A percentile compares a stretch with the other conserved stretches of the same genome.
These are phyloP conservation scores for Stichodactyla helianthus DNA, from an alignment of 64 coral and sea anemone species.

Conservation along the genomic window DNA sequence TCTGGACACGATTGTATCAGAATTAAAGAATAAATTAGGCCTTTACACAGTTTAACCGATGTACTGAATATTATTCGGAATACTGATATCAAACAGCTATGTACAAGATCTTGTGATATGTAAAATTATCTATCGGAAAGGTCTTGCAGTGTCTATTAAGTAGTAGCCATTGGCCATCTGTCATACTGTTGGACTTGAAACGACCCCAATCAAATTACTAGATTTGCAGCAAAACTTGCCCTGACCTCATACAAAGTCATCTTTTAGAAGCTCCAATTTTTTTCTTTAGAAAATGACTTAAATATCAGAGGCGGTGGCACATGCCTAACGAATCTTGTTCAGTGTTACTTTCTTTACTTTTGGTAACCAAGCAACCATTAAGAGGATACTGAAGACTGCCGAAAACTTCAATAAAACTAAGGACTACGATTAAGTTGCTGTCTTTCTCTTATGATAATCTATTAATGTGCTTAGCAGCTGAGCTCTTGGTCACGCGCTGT, in stretches of 20 bases:
- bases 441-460: neutral
- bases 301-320: neutral
- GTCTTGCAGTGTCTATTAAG: neutral
- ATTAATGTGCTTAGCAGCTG: neutral
- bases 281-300: too few species aligned
- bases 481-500: neutral
- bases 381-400: neutral
- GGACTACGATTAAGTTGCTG: neutral
- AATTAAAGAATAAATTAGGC: neutral
- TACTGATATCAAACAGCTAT: neutral
- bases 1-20: neutral
- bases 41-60: neutral
- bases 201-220: neutral
- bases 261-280: too few species aligned
- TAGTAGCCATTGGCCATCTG: neutral
- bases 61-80: neutral
- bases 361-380: neutral
- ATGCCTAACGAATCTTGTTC: neutral
- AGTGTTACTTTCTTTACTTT: too few species aligned
- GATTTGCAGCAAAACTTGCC: neutral
- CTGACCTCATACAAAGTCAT: neutral
- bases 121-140: neutral
- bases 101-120: neutral
- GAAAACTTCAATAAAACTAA: neutral
- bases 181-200: neutral